These are phyloP conservation scores for Mirza zaza DNA, from an alignment of 2,113 vertebrate genomes.

Conservation along the genomic window DNA sequence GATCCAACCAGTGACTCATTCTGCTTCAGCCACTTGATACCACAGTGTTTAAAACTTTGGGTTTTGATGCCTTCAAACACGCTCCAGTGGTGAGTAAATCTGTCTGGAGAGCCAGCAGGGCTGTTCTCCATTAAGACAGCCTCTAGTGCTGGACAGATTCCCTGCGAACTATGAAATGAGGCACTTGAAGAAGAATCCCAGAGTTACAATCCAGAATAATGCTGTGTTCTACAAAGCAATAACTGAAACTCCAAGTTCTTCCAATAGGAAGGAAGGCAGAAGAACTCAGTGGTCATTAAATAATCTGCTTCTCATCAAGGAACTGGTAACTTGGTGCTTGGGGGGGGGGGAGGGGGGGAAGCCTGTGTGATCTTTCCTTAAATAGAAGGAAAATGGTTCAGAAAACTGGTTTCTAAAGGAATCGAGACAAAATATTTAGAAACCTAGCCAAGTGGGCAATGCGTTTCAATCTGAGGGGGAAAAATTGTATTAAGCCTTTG, in stretches of 20 bases:
- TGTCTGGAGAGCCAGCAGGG: neutral
- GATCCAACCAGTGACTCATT: neutral
- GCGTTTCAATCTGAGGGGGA: neutral
- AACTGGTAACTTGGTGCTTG: neutral
- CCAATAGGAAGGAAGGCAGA: neutral
- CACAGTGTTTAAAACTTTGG: neutral
- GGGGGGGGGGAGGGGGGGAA: neutral
- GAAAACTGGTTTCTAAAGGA: neutral
- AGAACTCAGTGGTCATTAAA: neutral
- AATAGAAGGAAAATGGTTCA: neutral
- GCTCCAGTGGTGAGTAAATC: neutral
- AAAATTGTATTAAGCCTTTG: neutral
- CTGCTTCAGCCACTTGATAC: neutral
- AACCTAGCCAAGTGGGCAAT: neutral
- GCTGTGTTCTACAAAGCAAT: neutral
- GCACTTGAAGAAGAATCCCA: neutral
- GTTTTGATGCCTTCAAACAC: neutral
- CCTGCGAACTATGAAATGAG: too few species aligned
- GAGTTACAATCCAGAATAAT: neutral
- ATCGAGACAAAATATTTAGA: neutral
- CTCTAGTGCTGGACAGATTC: neutral
- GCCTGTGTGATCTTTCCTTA: neutral
- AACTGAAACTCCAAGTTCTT: neutral
- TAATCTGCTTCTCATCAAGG: neutral
- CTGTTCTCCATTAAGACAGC: neutral